Evolutionary conservation across 2,797 vertebrate species (phyloP).

Genomic region (Atherinosoma microstoma): DNA sequence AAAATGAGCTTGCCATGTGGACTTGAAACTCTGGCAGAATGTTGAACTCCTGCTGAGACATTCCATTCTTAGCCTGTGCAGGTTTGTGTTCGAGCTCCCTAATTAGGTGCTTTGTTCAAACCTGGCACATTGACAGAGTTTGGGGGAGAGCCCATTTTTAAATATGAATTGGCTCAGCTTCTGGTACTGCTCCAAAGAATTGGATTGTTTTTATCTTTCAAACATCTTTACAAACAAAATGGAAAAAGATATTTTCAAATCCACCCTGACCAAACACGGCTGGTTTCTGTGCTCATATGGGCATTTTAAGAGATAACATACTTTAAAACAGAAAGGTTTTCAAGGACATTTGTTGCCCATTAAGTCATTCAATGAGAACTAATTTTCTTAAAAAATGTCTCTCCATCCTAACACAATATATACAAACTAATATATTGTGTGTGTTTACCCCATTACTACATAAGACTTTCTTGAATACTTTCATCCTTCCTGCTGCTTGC

Average conservation of each 20-base stretch:
- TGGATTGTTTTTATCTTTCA: not conserved
- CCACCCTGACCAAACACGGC: no score
- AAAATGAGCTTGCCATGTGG: slow-evolving; percentile 8
- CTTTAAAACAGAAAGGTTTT: not conserved
- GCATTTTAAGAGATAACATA: not conserved
- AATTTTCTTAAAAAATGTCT: slow-evolving; percentile 9
- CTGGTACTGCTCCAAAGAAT: not conserved
- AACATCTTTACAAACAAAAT: not conserved
- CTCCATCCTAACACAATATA: not conserved
- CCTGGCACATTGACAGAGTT: slow-evolving; percentile 17
- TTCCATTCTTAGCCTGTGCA: slow-evolving; percentile 14
- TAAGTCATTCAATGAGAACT: slow-evolving; percentile 7
- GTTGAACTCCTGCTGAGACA: slow-evolving; percentile 29
- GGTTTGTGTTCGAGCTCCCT: slow-evolving; percentile 21
- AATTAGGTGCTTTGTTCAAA: slow-evolving; percentile 30
- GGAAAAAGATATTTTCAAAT: not conserved
- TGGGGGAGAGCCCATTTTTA: not conserved
- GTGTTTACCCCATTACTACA: not conserved
- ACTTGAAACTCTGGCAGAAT: slow-evolving; percentile 13
- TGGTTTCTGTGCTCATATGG: not conserved
- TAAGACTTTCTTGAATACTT: not conserved
- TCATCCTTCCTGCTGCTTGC: not conserved
- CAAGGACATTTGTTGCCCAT: not conserved
- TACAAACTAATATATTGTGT: not conserved
- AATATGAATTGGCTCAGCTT: not conserved